phyloP scores from a whole-genome alignment of 2,888 invertebrate species.

The Ophioninae sp. region DNA sequence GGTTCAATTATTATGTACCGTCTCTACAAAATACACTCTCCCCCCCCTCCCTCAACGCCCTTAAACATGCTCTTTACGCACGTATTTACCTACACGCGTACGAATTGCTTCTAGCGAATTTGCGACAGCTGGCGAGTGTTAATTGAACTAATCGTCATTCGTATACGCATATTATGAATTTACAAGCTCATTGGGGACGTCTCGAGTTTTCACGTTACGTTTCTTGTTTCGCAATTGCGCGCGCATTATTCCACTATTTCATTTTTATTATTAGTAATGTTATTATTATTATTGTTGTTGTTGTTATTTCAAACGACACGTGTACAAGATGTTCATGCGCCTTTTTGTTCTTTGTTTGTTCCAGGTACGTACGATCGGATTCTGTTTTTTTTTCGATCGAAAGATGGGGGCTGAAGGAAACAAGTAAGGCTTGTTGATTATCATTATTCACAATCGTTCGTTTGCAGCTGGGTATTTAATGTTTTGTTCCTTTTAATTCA shows the following conservation, averaged over 20 bases:
- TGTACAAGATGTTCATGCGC: slow-evolving; percentile 26
- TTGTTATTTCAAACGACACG: slow-evolving; percentile 44
- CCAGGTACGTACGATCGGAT: slow-evolving; percentile 61
- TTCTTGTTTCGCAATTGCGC: background rate
- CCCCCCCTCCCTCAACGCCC: no score
- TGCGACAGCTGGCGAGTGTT: slow-evolving; percentile 43
- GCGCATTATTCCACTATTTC: background rate
- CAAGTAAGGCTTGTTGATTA: slow-evolving; percentile 4
- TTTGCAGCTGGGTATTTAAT: background rate
- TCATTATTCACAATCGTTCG: background rate
- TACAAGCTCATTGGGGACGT: slow-evolving; percentile 24
- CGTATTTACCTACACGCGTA: background rate
- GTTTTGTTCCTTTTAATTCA: background rate
- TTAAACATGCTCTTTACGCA: background rate
- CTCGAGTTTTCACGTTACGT: slow-evolving; percentile 4
- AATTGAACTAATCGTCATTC: slow-evolving; percentile 52
- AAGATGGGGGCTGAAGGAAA: background rate
- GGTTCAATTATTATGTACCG: slow-evolving; percentile 35
- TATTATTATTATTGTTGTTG: no score
- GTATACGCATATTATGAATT: slow-evolving; percentile 45
- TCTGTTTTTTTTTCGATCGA: slow-evolving; percentile 1
- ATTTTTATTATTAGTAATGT: no score
- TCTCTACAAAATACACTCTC: no score
- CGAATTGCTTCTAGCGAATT: background rate
- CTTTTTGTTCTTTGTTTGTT: slow-evolving; percentile 51